Evolutionary conservation across 2,797 vertebrate species (phyloP).

Genomic region (Natrix natrix): DNA sequence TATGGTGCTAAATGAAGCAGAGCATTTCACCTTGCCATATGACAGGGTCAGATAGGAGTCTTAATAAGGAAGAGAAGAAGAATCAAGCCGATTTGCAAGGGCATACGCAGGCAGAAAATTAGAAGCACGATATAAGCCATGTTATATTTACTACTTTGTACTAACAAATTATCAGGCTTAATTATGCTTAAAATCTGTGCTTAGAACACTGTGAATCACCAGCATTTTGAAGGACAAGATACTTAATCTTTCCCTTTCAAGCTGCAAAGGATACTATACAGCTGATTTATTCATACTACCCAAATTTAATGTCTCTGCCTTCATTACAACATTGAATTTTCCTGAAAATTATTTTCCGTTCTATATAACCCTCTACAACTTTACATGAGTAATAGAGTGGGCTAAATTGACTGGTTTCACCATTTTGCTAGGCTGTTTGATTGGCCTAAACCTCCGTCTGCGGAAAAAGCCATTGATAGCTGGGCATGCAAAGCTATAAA

Average conservation of each 20-base stretch:
- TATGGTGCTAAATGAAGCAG: background rate
- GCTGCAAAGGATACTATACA: background rate
- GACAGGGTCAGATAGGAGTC: background rate
- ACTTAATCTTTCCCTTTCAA: slow-evolving; percentile 9
- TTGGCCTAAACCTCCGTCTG: background rate
- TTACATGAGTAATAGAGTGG: background rate
- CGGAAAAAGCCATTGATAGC: background rate
- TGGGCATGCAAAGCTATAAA: background rate
- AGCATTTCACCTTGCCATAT: background rate
- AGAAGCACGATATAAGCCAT: slow-evolving; percentile 20
- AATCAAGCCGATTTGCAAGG: background rate
- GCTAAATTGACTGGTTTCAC: background rate
- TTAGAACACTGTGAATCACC: slow-evolving; percentile 4
- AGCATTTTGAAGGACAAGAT: slow-evolving; percentile 13
- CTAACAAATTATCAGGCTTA: slow-evolving; percentile 29
- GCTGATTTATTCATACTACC: background rate
- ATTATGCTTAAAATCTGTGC: slow-evolving; percentile 37
- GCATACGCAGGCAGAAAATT: background rate
- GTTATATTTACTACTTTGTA: slow-evolving; percentile 23
- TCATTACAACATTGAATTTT: background rate
- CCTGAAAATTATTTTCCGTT: slow-evolving; percentile 1
- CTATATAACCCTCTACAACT: background rate
- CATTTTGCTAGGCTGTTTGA: background rate
- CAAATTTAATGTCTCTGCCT: slow-evolving; percentile 1
- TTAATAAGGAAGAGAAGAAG: background rate